phyloP scores from a whole-genome alignment of 2,113 vertebrate genomes.

The Pithys albifrons region DNA sequence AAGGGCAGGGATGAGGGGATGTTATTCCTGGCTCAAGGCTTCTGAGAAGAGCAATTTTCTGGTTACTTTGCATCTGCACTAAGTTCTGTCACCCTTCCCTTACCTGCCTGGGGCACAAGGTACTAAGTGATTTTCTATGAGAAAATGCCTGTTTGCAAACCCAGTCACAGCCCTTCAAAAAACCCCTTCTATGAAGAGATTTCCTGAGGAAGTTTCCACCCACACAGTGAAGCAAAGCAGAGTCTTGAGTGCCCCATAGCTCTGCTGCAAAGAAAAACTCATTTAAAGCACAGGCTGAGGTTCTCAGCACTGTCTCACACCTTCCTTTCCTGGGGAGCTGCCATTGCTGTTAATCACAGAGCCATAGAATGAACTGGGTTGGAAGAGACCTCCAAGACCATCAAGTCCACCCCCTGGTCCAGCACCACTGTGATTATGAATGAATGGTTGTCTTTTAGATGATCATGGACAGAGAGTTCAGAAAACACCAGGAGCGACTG shows the following conservation, averaged over 20 bases:
- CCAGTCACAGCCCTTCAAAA: background rate
- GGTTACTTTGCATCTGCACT: background rate
- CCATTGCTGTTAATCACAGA: too few species aligned
- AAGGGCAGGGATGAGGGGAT: background rate
- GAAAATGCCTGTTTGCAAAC: background rate
- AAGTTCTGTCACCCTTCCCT: background rate
- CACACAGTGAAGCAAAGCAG: background rate
- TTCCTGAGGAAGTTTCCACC: background rate
- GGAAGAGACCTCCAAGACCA: too few species aligned
- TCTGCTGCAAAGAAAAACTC: background rate
- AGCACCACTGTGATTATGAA: too few species aligned
- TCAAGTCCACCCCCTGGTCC: too few species aligned
- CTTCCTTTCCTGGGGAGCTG: background rate
- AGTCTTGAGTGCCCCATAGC: fast-evolving
- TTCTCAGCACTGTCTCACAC: fast-evolving
- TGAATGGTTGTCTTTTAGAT: constrained; percentile 67
- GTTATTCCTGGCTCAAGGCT: background rate
- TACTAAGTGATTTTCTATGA: background rate
- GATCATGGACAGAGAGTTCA: constrained; percentile 75
- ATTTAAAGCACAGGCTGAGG: background rate
- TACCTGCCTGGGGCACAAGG: background rate
- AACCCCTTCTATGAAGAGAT: background rate
- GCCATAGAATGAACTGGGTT: too few species aligned
- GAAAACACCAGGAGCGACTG: constrained; percentile 72
- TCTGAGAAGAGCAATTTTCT: background rate